A percentile compares a stretch with the other conserved stretches of the same genome.
phyloP scores from a whole-genome alignment of 2,888 invertebrate species.

The Pterobdella sp. region DNA sequence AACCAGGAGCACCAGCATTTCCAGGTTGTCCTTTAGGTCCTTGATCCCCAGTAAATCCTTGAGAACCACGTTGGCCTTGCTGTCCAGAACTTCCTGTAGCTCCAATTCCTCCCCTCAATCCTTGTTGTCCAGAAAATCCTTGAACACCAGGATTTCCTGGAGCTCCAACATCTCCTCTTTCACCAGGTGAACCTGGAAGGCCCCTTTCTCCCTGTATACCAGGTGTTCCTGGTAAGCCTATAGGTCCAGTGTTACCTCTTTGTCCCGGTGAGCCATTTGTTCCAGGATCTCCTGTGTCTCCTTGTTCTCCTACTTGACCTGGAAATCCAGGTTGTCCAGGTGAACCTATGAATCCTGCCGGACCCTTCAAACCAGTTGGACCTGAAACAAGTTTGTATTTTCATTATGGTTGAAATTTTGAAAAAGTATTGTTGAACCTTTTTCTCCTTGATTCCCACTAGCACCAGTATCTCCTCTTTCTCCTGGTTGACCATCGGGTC shows the following conservation, averaged over 20 bases:
- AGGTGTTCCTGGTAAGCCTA: constrained; percentile 27
- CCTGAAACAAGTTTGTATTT: background rate
- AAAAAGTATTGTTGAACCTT: background rate
- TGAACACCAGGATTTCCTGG: constrained; percentile 19
- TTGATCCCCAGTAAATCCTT: constrained; percentile 16
- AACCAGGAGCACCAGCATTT: constrained; percentile 14
- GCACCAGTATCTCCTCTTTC: constrained; percentile 2
- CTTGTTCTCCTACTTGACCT: constrained; percentile 15
- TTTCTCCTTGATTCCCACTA: constrained; percentile 5
- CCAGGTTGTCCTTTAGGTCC: constrained; percentile 23
- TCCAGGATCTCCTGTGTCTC: constrained; percentile 18
- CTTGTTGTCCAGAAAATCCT: constrained; percentile 23
- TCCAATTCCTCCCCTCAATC: constrained; percentile 23
- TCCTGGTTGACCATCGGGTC: background rate
- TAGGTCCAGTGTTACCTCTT: constrained; percentile 1
- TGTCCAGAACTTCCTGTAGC: constrained; percentile 23
- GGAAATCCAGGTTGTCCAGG: constrained; percentile 17
- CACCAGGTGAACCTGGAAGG: constrained; percentile 26
- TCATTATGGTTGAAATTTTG: too few species aligned
- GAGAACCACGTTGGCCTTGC: constrained; percentile 14
- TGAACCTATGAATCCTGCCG: background rate
- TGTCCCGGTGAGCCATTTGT: background rate
- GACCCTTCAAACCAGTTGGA: background rate
- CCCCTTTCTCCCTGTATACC: constrained; percentile 32
- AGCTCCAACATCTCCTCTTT: constrained; percentile 19